Evolutionary conservation across 2,113 vertebrate species (phyloP).

Genomic region (Brachyhypopomus occidentalis): DNA sequence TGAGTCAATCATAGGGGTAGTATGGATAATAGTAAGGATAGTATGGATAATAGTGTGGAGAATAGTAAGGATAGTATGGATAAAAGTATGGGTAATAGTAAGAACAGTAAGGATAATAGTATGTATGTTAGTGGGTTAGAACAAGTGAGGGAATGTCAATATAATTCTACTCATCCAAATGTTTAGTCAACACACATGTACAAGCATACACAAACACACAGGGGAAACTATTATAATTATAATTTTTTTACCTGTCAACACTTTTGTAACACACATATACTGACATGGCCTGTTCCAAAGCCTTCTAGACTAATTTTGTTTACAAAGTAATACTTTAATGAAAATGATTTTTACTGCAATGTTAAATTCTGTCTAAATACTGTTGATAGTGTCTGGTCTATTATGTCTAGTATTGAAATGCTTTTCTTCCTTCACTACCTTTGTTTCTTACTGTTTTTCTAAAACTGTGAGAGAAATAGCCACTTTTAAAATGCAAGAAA

Average conservation of each 20-base stretch:
- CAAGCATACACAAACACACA: background rate
- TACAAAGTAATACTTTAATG: background rate
- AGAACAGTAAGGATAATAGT: background rate
- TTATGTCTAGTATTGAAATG: background rate
- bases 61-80: background rate
- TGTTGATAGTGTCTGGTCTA: background rate
- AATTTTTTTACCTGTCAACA: background rate
- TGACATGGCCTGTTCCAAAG: background rate
- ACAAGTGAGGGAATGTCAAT: conserved; percentile 1
- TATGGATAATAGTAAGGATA: background rate
- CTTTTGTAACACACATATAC: background rate
- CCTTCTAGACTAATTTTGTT: background rate
- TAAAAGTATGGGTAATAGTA: no score
- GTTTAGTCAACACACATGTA: background rate
- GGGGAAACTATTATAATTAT: background rate
- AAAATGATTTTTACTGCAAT: background rate
- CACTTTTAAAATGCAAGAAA: background rate
- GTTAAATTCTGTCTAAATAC: background rate
- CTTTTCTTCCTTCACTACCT: background rate
- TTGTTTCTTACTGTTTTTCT: background rate
- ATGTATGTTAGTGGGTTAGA: conserved; percentile 1
- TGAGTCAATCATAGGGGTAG: no score
- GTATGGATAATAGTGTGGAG: background rate
- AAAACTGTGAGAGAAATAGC: background rate
- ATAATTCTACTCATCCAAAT: background rate